Conservation (phyloP, 2,888 invertebrate species). For the Tipula helvola region DNA sequence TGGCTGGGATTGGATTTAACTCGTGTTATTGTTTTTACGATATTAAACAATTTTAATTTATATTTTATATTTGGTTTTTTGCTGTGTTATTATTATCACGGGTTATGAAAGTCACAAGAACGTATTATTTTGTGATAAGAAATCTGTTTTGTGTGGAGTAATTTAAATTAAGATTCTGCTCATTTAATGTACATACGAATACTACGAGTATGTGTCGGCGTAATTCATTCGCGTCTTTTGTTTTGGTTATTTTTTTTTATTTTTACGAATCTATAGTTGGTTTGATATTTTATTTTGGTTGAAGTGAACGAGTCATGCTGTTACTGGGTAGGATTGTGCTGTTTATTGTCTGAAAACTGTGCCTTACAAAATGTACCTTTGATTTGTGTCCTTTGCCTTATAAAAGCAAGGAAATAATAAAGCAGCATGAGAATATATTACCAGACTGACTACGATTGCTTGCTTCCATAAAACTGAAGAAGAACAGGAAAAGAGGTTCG, state of each 20-base stretch:
- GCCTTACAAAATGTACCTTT: no score
- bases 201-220: background rate
- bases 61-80: background rate
- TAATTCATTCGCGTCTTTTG: background rate
- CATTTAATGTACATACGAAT: background rate
- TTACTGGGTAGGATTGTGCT: background rate
- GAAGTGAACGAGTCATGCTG: no score
- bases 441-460: no score
- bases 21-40: background rate
- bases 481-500: no score
- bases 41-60: background rate
- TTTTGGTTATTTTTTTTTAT: background rate
- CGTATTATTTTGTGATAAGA: background rate
- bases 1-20: background rate
- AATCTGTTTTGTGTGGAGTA: background rate
- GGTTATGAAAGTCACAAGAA: background rate
- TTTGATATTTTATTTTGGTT: background rate
- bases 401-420: no score
- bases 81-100: background rate
- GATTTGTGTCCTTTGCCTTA: no score
- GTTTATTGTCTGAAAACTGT: no score
- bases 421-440: no score
- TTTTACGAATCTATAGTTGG: background rate
- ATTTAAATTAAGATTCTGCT: background rate
- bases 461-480: no score